Conservation (phyloP, 2,113 vertebrate species). For the Nesoenas mayeri region DNA sequence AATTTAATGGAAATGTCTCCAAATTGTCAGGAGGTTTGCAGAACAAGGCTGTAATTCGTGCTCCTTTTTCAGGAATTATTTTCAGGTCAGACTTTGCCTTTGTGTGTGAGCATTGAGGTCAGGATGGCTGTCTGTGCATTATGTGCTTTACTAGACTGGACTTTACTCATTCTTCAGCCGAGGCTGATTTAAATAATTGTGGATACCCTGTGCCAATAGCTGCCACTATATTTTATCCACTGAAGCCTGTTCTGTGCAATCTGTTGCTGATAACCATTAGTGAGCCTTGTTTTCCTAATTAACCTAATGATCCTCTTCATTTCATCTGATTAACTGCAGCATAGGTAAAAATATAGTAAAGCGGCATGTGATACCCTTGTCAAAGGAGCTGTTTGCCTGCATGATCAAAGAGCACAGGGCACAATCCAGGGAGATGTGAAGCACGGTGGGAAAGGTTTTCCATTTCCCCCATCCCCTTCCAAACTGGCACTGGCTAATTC, state of each 20-base stretch:
- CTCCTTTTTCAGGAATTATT: not conserved
- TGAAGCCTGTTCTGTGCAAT: not conserved
- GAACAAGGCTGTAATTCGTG: not conserved
- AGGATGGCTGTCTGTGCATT: not conserved
- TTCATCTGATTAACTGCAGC: not conserved
- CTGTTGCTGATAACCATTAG: not conserved
- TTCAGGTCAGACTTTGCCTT: not conserved
- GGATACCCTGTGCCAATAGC: not conserved
- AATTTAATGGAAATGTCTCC: not conserved
- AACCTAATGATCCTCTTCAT: conserved; percentile 19
- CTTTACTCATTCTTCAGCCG: not conserved
- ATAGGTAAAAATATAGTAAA: not conserved
- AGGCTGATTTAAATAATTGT: not conserved
- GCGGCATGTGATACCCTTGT: not conserved
- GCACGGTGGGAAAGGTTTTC: not conserved
- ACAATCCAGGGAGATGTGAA: not conserved
- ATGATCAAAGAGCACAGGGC: not conserved
- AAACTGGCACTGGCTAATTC: not conserved
- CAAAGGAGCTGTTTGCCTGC: not conserved
- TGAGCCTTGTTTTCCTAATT: conserved; percentile 21
- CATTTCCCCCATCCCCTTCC: not conserved
- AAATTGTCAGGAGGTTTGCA: not conserved
- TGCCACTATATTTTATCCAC: not conserved
- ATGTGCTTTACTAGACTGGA: not conserved
- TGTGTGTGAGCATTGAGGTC: not conserved